A percentile compares a stretch with the other conserved stretches of the same genome.
These are phyloP conservation scores for Diplodus puntazzo DNA, from an alignment of 2,797 vertebrate species.

Conservation along the genomic window DNA sequence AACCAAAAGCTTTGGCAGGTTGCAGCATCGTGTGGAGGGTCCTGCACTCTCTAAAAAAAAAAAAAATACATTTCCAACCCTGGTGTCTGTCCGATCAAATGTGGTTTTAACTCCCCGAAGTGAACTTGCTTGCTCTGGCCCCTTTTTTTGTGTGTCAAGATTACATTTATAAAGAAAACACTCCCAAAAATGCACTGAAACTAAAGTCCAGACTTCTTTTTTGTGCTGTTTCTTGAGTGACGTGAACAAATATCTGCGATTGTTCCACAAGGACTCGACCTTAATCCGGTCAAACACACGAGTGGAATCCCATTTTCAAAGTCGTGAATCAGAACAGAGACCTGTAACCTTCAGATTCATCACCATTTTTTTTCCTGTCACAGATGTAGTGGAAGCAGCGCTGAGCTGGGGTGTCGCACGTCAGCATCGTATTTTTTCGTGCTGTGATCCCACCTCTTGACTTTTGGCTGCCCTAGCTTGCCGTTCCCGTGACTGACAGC, in stretches of 20 bases:
- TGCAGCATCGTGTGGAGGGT: background rate
- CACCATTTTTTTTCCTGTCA: background rate
- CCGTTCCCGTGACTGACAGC: constrained; percentile 57
- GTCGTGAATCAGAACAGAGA: constrained; percentile 35
- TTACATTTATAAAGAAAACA: constrained; percentile 25
- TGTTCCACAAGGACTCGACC: constrained; percentile 24
- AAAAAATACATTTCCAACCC: constrained; percentile 35
- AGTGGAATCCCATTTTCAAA: constrained; percentile 32
- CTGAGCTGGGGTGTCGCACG: background rate
- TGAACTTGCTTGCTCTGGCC: constrained; percentile 31
- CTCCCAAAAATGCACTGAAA: constrained; percentile 14
- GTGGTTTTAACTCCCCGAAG: constrained; percentile 29
- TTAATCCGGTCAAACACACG: constrained; percentile 5
- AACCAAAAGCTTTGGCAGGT: background rate
- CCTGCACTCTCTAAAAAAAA: too few relatives aligned
- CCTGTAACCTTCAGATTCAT: constrained; percentile 13
- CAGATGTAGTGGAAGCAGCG: constrained; percentile 20
- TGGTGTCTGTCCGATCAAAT: constrained; percentile 45
- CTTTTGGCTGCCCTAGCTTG: constrained; percentile 69
- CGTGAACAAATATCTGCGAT: constrained; percentile 42
- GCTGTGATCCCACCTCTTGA: constrained; percentile 59
- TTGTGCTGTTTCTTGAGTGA: constrained; percentile 55
- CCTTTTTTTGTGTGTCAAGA: constrained; percentile 14
- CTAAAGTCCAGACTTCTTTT: constrained; percentile 43
- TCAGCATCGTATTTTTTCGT: constrained; percentile 11